Evolutionary conservation across 2,113 vertebrate genomes (phyloP), one percentile per base, ranked within the genome.

Genomic region (Scytalopus superciliaris): DNA sequence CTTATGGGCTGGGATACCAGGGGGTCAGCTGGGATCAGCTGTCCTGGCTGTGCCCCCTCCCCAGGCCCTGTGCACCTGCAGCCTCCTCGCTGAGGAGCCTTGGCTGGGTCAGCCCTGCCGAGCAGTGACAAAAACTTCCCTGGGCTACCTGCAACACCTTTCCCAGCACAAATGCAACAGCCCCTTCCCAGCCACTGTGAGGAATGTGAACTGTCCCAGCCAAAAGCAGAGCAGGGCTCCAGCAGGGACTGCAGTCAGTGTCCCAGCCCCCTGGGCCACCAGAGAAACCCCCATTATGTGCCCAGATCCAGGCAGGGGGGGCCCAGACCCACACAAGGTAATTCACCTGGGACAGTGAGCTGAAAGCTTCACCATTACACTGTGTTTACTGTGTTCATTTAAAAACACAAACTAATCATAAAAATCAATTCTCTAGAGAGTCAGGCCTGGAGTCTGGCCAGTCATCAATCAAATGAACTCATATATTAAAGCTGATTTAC

Each of bases 231-330:
- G 10, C 39, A n/a, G 33, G 14, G 39, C 35, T 69, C n/a, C 47
- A 55, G 31, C 21, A 40, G n/a, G 40, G 21, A 49, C 6, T 27
- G 31, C 31, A 27, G 22, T 7, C 31, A 27, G 37, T 14, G 16
- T 24, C 10, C 81, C 66, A 59, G 1, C 28, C 6, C 33, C 4
- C 10, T 10, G n/a, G 39, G 39, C 12, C 39, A 33, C 14, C 37
- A 18, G 3, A 39, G 27, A 23, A 7, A 45, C 24, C 39, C 3
- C 10, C 19, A 11, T 45, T 17, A 3, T 0, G 3, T 28, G 18
- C 27, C 37, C 59, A 56, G 16, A 23, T 10, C 22, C 31, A 56
- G 55, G 55, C 30, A 55, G 33, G 55, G 55, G 31, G 56, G n/a
- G 56, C 56, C n/a, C 33, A 35, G 33, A n/a, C 9, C 21, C n/a